These are phyloP conservation scores for Deroplatys truncata DNA, from an alignment of 2,888 invertebrate genomes.

Conservation along the genomic window DNA sequence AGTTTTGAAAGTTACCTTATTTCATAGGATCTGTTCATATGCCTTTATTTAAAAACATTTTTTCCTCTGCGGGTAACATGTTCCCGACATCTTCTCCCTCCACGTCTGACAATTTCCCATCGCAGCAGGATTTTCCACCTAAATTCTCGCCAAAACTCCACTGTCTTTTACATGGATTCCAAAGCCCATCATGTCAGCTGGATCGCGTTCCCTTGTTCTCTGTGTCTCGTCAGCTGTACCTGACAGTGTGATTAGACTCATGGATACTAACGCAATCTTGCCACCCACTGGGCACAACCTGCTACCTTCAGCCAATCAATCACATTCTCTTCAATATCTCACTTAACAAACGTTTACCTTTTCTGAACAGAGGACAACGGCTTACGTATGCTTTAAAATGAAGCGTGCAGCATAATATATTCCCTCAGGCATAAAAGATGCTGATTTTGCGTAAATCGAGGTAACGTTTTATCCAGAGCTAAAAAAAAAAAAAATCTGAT, in stretches of 20 bases:
- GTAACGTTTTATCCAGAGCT: too few relatives aligned
- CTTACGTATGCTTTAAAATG: too few relatives aligned
- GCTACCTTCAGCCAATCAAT: background rate
- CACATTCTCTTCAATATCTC: background rate
- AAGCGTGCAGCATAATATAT: too few relatives aligned
- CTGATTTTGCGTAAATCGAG: too few relatives aligned
- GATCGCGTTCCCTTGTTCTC: background rate
- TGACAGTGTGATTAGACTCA: constrained; percentile 31
- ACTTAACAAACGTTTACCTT: background rate
- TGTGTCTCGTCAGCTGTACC: constrained; percentile 26
- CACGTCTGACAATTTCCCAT: background rate
- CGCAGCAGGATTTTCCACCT: background rate
- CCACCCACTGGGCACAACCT: background rate
- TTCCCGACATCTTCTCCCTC: background rate
- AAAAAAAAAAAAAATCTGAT: too few relatives aligned
- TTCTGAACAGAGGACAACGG: background rate
- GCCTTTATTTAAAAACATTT: background rate
- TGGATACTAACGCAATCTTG: constrained; percentile 10
- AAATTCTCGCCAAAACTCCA: background rate
- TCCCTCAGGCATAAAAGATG: too few relatives aligned
- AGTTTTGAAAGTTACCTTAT: background rate
- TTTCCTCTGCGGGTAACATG: background rate
- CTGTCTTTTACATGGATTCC: background rate
- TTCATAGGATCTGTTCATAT: background rate
- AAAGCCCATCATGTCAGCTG: constrained; percentile 1